A percentile compares a stretch with the other conserved stretches of the same genome.
Conservation (phyloP, 2,888 invertebrate genomes). For the Conops quadrifasciatus region DNA sequence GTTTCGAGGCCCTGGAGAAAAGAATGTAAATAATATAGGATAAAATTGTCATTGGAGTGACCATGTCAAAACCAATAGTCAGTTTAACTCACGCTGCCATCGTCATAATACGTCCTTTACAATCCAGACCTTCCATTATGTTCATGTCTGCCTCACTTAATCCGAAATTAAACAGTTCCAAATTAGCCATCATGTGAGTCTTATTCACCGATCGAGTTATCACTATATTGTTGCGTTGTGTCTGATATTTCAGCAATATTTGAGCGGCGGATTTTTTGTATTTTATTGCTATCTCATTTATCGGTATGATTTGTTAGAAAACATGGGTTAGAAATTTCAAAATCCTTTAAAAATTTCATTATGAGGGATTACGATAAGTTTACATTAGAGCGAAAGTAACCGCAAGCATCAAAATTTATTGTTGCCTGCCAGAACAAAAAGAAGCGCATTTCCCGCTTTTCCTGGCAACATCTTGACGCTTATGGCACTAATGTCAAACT, state of each 20-base stretch:
- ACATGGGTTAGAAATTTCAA: too few relatives aligned
- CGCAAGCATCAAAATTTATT: not conserved
- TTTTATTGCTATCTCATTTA: constrained; percentile 46
- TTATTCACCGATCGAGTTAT: constrained; percentile 53
- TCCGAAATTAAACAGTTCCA: constrained; percentile 52
- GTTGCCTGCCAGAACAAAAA: too few relatives aligned
- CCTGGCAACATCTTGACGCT: too few relatives aligned
- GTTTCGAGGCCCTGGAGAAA: constrained; percentile 8
- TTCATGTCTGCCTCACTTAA: constrained; percentile 47
- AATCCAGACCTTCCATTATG: constrained; percentile 49
- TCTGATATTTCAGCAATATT: constrained; percentile 53
- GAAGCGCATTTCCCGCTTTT: too few relatives aligned
- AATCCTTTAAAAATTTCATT: too few relatives aligned
- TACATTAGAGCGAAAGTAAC: not conserved
- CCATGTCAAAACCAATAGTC: constrained; percentile 47
- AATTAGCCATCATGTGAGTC: constrained; percentile 50
- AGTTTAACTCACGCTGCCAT: constrained; percentile 47
- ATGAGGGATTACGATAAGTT: constrained; percentile 26
- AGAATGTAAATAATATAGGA: not conserved
- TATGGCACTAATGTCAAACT: too few relatives aligned
- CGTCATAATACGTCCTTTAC: constrained; percentile 52
- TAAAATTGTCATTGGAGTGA: not conserved
- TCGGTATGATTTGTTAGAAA: constrained; percentile 2
- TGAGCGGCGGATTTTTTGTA: constrained; percentile 49
- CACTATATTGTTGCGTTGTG: constrained; percentile 51